Evolutionary conservation across 2,797 vertebrate species (phyloP), one percentile per base, ranked within the genome.

Genomic region (Percopsis omiscomaycus): DNA sequence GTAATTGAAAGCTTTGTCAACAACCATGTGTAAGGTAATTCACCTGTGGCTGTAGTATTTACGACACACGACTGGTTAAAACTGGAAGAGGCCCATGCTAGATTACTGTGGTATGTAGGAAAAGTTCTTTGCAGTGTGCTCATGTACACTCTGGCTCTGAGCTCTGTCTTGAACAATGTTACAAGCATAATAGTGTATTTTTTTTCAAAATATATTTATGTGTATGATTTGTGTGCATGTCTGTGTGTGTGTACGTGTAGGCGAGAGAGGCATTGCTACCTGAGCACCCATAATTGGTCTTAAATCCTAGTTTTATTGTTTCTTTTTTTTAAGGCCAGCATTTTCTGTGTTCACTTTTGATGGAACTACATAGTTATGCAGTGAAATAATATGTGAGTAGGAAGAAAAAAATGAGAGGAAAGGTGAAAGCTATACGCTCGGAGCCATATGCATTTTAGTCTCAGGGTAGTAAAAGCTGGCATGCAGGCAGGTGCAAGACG

Each of bases 261-360:
- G 45, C 14, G 16, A 11, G 45, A 22, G 66, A 58, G 64, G 66
- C 51, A 69, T 47, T 46, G 59, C 78, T 87, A 91, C 88, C 84
- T 91, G 88, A 78, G 71, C 80, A 84, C 78, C 89, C 84, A 88
- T 90, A 93, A 91, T 90, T 91, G 89, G 90, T 83, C 85, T 75
- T 76, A 89, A 87, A 87, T 66, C 73, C 55, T 68, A 64, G 75
- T 87, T 92, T 88, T 88, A 89, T 80, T 83, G 85, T 77, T 67
- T 29, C 44, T 57, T 83, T 83, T 84, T 82, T 75, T 83, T 59
- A 77, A 73, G 78, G 80, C 66, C 59, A 66, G 62, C 79, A 75
- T 82, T 73, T 72, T 81, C 84, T 86, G 78, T 60, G 73, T 83
- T 84, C 59, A 68, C 75, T 69, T 84, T 90, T 91, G 88, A 91